Conservation (phyloP, 1,140 invertebrate species). For the Anoplolepis gracilipes region DNA sequence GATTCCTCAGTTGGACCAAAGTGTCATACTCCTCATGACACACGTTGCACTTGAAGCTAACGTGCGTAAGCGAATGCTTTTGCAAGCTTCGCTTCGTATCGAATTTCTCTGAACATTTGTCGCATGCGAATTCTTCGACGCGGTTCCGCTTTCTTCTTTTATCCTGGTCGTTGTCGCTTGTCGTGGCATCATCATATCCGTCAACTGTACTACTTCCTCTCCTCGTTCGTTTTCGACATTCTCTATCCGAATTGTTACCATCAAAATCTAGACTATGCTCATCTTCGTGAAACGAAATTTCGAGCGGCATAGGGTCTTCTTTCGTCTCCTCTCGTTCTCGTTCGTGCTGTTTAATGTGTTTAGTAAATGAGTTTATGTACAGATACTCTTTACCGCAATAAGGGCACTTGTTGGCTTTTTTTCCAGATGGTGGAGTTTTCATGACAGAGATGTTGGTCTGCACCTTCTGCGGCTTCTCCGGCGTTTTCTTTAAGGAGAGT, state of each 20-base stretch:
- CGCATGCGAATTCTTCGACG: slow-evolving; percentile 71
- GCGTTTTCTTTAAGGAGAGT: slow-evolving; percentile 76
- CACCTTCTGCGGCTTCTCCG: slow-evolving; percentile 76
- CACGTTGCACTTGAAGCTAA: slow-evolving; percentile 76
- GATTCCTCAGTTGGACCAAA: slow-evolving; percentile 78
- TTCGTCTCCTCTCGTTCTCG: slow-evolving; percentile 75
- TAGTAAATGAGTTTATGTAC: slow-evolving; percentile 84
- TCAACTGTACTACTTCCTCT: background rate
- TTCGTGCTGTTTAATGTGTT: slow-evolving; percentile 83
- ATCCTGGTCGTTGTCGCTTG: background rate
- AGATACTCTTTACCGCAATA: slow-evolving; percentile 84
- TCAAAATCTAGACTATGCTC: slow-evolving; percentile 76
- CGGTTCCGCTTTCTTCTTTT: slow-evolving; percentile 20
- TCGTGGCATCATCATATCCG: background rate
- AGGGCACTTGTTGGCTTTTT: slow-evolving; percentile 82
- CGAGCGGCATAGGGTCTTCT: slow-evolving; percentile 73
- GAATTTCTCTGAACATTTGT: slow-evolving; percentile 77
- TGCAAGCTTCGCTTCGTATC: slow-evolving; percentile 69
- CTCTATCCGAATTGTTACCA: slow-evolving; percentile 53
- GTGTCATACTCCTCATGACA: slow-evolving; percentile 79
- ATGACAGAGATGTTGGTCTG: background rate
- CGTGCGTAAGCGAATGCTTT: slow-evolving; percentile 73
- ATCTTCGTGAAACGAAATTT: slow-evolving; percentile 78
- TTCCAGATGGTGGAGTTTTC: slow-evolving; percentile 81
- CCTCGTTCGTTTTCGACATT: slow-evolving; percentile 44